These are phyloP conservation scores for Ochropleura leucogaster DNA, from an alignment of 2,888 invertebrate species.

Conservation along the genomic window DNA sequence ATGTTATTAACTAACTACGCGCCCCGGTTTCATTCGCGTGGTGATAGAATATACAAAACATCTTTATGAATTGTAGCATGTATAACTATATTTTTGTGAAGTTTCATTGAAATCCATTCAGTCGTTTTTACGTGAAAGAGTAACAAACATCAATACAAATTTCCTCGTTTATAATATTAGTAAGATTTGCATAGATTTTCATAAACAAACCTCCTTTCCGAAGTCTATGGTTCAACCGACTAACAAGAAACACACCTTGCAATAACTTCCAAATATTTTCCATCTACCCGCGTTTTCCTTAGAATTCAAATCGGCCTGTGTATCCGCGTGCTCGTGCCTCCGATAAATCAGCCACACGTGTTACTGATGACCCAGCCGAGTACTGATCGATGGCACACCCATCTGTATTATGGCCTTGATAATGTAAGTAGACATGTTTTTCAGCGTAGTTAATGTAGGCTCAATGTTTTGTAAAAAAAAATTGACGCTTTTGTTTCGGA, in stretches of 20 bases:
- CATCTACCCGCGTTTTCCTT: constrained; percentile 45
- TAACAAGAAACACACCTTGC: constrained; percentile 11
- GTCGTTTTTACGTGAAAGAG: too few relatives aligned
- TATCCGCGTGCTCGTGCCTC: constrained; percentile 65
- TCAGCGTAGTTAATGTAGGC: not conserved
- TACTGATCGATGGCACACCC: constrained; percentile 63
- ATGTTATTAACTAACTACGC: too few relatives aligned
- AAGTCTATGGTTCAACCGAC: not conserved
- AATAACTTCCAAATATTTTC: constrained; percentile 18
- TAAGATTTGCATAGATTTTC: too few relatives aligned
- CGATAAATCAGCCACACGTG: constrained; percentile 76
- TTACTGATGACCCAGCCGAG: constrained; percentile 71
- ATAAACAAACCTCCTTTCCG: not conserved
- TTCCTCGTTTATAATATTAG: too few relatives aligned
- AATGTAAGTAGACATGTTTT: constrained; percentile 41
- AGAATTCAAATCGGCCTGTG: constrained; percentile 66
- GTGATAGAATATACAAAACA: too few relatives aligned
- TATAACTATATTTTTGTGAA: too few relatives aligned
- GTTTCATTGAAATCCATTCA: too few relatives aligned
- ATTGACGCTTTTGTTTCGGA: not conserved
- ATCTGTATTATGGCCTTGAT: constrained; percentile 46
- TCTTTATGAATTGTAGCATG: too few relatives aligned
- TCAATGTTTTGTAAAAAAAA: not conserved
- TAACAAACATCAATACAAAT: too few relatives aligned
- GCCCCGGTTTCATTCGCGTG: too few relatives aligned